phyloP scores from a whole-genome alignment of 1,140 invertebrate species.

The Helicoverpa zea region DNA sequence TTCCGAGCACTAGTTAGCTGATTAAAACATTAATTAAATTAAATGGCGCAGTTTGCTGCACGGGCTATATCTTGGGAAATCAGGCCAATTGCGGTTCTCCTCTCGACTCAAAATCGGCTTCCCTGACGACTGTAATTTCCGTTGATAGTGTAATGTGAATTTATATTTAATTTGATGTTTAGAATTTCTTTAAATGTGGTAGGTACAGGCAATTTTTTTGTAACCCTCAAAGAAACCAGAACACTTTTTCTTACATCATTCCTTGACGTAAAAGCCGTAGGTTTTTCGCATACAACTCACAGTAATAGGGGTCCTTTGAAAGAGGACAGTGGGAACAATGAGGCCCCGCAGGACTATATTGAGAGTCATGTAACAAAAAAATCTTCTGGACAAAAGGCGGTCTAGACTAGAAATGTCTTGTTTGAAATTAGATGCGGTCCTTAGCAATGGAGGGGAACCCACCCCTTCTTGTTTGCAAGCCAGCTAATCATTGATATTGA shows the following conservation, averaged over 20 bases:
- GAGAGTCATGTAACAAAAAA: constrained; percentile 73
- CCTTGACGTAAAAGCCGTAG: constrained; percentile 1
- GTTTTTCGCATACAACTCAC: constrained; percentile 45
- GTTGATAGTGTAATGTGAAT: constrained; percentile 17
- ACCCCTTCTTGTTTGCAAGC: constrained; percentile 18
- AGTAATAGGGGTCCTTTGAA: constrained; percentile 50
- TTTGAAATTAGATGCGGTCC: constrained; percentile 69
- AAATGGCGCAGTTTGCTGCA: constrained; percentile 56
- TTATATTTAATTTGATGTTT: constrained; percentile 17
- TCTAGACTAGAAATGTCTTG: constrained; percentile 68
- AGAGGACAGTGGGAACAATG: constrained; percentile 69
- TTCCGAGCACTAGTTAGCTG: constrained; percentile 70
- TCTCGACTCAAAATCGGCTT: constrained; percentile 9
- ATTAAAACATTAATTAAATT: constrained; percentile 84
- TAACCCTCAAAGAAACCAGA: constrained; percentile 7
- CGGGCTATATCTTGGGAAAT: constrained; percentile 75
- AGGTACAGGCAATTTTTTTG: neutral
- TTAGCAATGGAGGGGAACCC: constrained; percentile 39
- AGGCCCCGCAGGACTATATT: constrained; percentile 68
- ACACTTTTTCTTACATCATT: constrained; percentile 19
- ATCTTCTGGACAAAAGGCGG: constrained; percentile 68
- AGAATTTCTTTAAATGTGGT: neutral
- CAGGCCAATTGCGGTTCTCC: constrained; percentile 55
- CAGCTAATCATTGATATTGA: constrained; percentile 31
- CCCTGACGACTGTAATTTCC: constrained; percentile 32